Conservation (phyloP, 2,797 vertebrate species). For the Chiloscyllium punctatum region DNA sequence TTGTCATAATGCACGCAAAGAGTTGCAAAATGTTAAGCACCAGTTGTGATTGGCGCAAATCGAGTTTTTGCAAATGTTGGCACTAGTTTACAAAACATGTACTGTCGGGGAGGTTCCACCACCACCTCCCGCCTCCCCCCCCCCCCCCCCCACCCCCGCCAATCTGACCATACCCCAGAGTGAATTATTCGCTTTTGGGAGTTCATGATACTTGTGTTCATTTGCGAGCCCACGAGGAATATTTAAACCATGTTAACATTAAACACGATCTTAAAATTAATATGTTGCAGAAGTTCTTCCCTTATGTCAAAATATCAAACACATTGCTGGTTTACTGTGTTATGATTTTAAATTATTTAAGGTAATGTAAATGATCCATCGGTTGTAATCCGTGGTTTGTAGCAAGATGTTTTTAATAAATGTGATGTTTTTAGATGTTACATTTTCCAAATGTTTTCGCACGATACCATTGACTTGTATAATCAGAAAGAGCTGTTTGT, state of each 20-base stretch:
- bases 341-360: neutral
- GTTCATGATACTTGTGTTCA: neutral
- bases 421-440: neutral
- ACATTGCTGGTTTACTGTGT: neutral
- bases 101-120: too few relatives aligned
- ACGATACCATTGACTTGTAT: neutral
- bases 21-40: too few relatives aligned
- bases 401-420: neutral
- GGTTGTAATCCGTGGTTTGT: neutral
- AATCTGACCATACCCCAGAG: neutral
- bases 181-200: neutral
- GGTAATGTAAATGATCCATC: neutral
- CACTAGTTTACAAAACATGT: neutral
- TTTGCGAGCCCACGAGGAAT: neutral
- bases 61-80: neutral
- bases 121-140: too few relatives aligned
- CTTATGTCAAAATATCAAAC: neutral
- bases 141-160: too few relatives aligned
- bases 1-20: too few relatives aligned
- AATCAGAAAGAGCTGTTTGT: neutral
- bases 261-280: neutral
- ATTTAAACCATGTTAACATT: neutral
- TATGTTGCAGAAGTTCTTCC: neutral
- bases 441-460: neutral
- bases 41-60: neutral